Conservation (phyloP, 2,888 invertebrate species). For the Hecatera dysodea region DNA sequence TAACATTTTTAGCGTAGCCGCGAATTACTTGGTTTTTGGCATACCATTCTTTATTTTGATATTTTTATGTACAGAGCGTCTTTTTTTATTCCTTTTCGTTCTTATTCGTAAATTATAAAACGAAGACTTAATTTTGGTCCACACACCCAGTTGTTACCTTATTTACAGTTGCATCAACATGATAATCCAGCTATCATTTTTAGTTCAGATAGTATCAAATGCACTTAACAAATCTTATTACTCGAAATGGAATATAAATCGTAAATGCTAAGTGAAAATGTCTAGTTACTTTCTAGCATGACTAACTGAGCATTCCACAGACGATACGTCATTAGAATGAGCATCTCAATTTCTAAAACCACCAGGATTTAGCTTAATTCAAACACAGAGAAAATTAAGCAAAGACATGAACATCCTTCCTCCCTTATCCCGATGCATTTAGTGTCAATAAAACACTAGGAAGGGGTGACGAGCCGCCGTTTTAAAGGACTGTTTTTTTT, state of each 20-base stretch:
- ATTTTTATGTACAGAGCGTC: no score
- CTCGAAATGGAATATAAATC: slow-evolving; percentile 7
- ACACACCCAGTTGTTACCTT: not conserved
- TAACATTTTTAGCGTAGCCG: not conserved
- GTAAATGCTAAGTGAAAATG: slow-evolving; percentile 50
- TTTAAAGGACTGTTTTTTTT: no score
- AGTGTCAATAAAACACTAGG: not conserved
- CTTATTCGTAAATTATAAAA: not conserved
- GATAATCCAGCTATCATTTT: not conserved
- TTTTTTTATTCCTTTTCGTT: no score
- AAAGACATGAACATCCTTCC: not conserved
- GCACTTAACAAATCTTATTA: slow-evolving; percentile 11
- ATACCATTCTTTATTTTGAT: no score
- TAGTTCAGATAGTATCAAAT: not conserved
- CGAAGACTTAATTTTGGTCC: not conserved
- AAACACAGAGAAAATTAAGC: not conserved
- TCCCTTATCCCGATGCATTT: not conserved
- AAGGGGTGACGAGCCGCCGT: no score
- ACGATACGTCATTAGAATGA: slow-evolving; percentile 22
- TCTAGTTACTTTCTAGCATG: slow-evolving; percentile 49
- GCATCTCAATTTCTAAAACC: slow-evolving; percentile 16
- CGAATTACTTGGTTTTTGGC: no score
- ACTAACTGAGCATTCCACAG: slow-evolving; percentile 44
- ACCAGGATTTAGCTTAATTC: slow-evolving; percentile 13
- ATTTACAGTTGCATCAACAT: not conserved